Base-by-base conservation (phyloP, 1,140 invertebrate genomes). In the Liolophura sinensis region DNA sequence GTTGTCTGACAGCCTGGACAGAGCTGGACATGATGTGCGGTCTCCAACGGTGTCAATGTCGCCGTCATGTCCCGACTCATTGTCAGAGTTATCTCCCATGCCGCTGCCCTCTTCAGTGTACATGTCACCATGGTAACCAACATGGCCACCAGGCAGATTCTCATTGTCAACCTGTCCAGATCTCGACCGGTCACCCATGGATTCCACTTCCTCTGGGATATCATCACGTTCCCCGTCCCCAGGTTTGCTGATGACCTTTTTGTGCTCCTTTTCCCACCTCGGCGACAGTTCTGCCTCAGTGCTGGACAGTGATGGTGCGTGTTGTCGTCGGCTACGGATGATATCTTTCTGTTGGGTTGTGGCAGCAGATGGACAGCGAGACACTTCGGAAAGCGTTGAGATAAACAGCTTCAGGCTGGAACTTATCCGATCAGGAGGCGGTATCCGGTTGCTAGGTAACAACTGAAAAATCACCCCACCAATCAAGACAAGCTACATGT, bases 391-490 rank as follows among this genome's bases (percentile, higher is more conserved):
- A 3, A 40, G 31, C 31, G 31, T 40, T 9, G 31, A 40, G 9
- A 40, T 40, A 40, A 40, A 9, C 31, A 40, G 65, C 48, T 65
- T 50, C 7, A 82, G 49, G 12, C 77, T 76, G 7, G 68, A 73
- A 57, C 69, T 77, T 0, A 80, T 64, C 48, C 68, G 71, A 59
- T 73, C 76, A 27, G 82, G 80, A 25, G 78, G 65, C 18, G 79
- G 76, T 27, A 82, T 70, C 27, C 76, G 79, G 67, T 82, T 78
- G 52, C 52, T 65, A 16, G 82, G 82, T 31, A 83, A 67, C 63
- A 83, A 69, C 82, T 83, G 70, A 52, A 74, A 71, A 62, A 52
- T 50, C 14, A 61, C 46, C 52, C 24, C n/a, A n/a, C n/a, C n/a
- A n/a, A n/a, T n/a, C n/a, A n/a, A n/a, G n/a, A n/a, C n/a, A n/a